phyloP scores from a whole-genome alignment of 2,113 vertebrate species.

The Cacatua alba region DNA sequence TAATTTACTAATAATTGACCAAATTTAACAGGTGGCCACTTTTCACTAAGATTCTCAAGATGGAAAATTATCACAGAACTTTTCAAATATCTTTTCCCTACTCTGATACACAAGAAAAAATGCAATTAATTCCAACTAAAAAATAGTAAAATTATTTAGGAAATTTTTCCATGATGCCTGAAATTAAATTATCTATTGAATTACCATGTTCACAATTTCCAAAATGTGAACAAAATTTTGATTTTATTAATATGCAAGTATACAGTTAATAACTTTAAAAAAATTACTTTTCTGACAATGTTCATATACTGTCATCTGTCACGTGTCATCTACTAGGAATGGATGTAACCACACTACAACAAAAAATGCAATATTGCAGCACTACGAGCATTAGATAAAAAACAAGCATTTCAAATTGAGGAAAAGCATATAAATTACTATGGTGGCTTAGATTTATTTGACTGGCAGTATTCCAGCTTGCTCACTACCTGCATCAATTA shows the following conservation, averaged over 20 bases:
- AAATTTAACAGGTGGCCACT: not conserved
- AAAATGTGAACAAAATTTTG: not conserved
- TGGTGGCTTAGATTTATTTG: not conserved
- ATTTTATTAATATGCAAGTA: not conserved
- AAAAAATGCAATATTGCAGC: not conserved
- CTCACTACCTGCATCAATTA: not conserved
- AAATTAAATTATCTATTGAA: not conserved
- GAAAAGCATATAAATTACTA: not conserved
- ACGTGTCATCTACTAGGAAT: not conserved
- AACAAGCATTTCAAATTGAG: not conserved
- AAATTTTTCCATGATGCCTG: not conserved
- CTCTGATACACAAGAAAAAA: not conserved
- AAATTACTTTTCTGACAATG: not conserved
- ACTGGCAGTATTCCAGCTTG: not conserved
- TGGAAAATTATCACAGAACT: not conserved
- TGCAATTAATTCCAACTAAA: not conserved
- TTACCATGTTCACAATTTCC: not conserved
- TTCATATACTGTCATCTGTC: not conserved
- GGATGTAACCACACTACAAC: not conserved
- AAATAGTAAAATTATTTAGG: not conserved
- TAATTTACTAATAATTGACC: not conserved
- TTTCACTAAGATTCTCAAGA: not conserved
- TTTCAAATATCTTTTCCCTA: not conserved
- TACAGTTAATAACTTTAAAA: not conserved
- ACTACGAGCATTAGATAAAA: not conserved